phyloP scores from a whole-genome alignment of 1,140 invertebrate genomes.

The Drosophila quadrilineata region DNA sequence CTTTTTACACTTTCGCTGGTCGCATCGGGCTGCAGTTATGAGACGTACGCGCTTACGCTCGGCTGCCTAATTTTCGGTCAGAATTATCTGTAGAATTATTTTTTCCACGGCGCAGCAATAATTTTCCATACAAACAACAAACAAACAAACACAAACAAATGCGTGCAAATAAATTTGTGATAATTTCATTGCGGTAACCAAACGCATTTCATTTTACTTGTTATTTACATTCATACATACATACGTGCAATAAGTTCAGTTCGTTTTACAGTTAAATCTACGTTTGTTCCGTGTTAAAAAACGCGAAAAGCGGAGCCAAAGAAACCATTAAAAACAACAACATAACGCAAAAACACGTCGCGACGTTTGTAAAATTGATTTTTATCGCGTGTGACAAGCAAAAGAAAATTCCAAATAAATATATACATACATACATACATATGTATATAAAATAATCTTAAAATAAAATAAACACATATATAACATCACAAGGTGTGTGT shows the following conservation, averaged over 20 bases:
- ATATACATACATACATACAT: conserved; percentile 23
- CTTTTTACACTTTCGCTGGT: conserved; percentile 52
- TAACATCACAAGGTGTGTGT: conserved; percentile 35
- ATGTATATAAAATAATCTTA: conserved; percentile 30
- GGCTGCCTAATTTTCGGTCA: conserved; percentile 65
- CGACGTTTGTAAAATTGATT: conserved; percentile 71
- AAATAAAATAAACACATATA: conserved; percentile 7
- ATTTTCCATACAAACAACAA: conserved; percentile 42
- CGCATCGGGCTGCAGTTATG: conserved; percentile 62
- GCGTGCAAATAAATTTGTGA: conserved; percentile 57
- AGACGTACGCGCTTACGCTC: conserved; percentile 68
- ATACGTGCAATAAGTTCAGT: too few species aligned
- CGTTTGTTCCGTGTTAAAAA: conserved; percentile 26
- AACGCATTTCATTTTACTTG: conserved; percentile 32
- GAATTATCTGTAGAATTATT: conserved; percentile 52
- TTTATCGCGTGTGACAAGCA: conserved; percentile 57
- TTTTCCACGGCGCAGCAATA: conserved; percentile 44
- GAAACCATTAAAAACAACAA: conserved; percentile 50
- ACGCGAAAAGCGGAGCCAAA: conserved; percentile 27
- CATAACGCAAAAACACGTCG: conserved; percentile 46
- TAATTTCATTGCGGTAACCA: conserved; percentile 56
- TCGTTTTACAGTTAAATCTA: background rate
- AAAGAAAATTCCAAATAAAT: conserved; percentile 40
- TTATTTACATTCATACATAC: too few species aligned
- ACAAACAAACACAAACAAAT: conserved; percentile 57